phyloP scores from a whole-genome alignment of 2,113 vertebrate species.

The Lamprologus lemairii region DNA sequence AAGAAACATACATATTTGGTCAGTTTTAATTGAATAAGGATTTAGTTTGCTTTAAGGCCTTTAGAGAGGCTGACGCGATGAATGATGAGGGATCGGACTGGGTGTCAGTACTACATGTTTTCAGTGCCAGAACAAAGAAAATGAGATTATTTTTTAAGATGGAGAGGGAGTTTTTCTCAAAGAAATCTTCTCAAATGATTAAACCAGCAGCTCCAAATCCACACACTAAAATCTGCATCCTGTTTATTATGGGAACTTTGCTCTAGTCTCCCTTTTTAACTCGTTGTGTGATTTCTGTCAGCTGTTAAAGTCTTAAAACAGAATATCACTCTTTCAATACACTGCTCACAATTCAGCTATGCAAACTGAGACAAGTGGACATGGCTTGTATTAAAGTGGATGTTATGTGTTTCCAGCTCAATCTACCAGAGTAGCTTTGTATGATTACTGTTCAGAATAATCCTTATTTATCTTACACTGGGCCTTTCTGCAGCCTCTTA shows the following conservation, averaged over 20 bases:
- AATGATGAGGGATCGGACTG: background rate
- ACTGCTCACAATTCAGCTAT: background rate
- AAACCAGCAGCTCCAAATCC: background rate
- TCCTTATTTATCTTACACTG: background rate
- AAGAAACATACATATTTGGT: background rate
- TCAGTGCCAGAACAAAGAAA: background rate
- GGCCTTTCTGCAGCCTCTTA: rapidly evolving
- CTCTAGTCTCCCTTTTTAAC: background rate
- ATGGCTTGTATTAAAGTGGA: background rate
- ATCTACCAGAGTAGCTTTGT: background rate
- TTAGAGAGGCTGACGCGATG: background rate
- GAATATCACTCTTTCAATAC: no score
- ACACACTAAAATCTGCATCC: background rate
- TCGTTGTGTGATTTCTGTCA: background rate
- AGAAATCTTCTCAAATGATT: background rate
- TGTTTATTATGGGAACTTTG: background rate
- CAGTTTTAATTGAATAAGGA: background rate
- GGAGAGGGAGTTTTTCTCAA: background rate
- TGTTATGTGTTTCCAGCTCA: background rate
- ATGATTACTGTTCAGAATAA: background rate
- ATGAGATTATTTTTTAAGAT: background rate
- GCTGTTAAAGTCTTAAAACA: background rate
- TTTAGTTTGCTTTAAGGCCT: background rate
- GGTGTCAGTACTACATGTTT: background rate
- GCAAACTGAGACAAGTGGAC: background rate